These are phyloP conservation scores for Eumacrocentrus americanus DNA, from an alignment of 2,888 invertebrate genomes.

Conservation along the genomic window DNA sequence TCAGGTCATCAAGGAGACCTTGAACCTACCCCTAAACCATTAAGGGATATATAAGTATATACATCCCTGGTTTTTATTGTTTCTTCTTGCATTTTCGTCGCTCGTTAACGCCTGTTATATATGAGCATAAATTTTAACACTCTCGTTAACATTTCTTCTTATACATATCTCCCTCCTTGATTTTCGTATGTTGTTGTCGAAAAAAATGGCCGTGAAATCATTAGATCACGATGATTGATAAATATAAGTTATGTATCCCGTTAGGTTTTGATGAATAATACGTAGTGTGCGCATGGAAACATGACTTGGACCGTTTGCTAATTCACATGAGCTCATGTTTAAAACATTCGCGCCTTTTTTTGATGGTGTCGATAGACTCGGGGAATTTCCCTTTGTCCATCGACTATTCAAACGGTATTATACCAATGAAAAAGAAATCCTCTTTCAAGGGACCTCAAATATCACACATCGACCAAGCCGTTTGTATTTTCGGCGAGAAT, in stretches of 20 bases:
- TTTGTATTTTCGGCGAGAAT: slow-evolving; percentile 45
- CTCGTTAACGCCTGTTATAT: background rate
- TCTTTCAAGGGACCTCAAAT: no score
- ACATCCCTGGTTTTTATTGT: slow-evolving; percentile 13
- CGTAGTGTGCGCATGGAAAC: background rate
- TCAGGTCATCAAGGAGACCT: slow-evolving; percentile 11
- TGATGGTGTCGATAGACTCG: background rate
- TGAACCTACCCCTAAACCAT: slow-evolving; percentile 11
- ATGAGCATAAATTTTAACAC: background rate
- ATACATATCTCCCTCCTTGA: no score
- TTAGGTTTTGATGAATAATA: no score
- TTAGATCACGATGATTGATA: no score
- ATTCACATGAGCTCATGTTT: slow-evolving; percentile 7
- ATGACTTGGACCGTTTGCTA: background rate
- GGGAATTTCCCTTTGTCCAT: background rate
- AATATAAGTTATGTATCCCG: slow-evolving; percentile 1
- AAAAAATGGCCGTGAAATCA: background rate
- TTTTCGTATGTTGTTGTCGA: no score
- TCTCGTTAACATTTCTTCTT: background rate
- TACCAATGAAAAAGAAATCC: background rate
- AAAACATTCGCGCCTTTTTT: background rate
- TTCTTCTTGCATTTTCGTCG: slow-evolving; percentile 1
- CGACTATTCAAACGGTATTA: background rate
- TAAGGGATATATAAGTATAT: slow-evolving; percentile 6
- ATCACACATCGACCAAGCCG: no score